Percentiles rank a stretch among this genome's conserved stretches.
These are phyloP conservation scores for Sitophilus oryzae DNA, from an alignment of 1,140 invertebrate species.

Conservation along the genomic window DNA sequence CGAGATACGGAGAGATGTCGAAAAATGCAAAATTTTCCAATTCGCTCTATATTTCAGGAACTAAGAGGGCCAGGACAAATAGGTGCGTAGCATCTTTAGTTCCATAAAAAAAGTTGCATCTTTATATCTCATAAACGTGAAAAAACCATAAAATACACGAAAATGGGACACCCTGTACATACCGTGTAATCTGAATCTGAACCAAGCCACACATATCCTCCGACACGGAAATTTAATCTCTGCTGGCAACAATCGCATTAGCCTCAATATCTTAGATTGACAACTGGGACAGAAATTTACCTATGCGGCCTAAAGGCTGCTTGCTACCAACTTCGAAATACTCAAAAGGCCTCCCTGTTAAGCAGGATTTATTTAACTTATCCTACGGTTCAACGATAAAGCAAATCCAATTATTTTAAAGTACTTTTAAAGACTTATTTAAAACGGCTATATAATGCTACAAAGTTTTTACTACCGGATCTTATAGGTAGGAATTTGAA, in stretches of 20 bases:
- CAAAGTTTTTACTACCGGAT: no score
- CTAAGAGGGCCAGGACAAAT: no score
- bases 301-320: background rate
- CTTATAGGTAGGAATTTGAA: no score
- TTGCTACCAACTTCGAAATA: no score
- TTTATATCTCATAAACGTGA: background rate
- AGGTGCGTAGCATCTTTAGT: no score
- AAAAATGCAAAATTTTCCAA: no score
- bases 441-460: no score
- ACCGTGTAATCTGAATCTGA: background rate
- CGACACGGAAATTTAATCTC: background rate
- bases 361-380: background rate
- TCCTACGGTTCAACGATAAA: background rate
- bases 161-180: background rate
- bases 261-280: background rate
- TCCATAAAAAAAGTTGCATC: background rate
- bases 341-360: background rate
- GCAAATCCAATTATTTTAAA: background rate
- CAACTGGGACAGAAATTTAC: background rate
- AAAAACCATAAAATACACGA: background rate
- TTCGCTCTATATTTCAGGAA: no score
- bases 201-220: background rate
- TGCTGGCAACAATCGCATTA: background rate
- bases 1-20: no score
- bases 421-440: background rate